Evolutionary conservation across 2,113 vertebrate genomes (phyloP), one percentile per base, ranked within the genome.

Genomic region (Nothoprocta perdicaria): DNA sequence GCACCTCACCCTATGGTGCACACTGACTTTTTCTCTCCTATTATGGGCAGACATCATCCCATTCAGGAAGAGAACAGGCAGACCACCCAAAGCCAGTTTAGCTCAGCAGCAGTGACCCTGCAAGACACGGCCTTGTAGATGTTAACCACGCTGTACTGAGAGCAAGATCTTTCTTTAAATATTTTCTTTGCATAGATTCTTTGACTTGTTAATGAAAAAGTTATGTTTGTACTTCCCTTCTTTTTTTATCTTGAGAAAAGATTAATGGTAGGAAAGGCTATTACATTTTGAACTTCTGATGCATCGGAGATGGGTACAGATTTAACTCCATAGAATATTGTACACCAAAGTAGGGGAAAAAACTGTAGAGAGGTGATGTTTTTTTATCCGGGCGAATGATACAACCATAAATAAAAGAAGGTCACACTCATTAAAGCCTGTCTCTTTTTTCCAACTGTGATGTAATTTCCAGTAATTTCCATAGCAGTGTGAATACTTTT

Each of bases 41-140:
- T 63, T 91, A 38, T 76, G 84, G 58, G 40, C 31, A 89, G 84
- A 45, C 0, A 1, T 89, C 55, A 80, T 61, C 80, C 45, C 16
- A 3, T 67, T 87, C 50, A 80, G 84, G 63, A 95, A 85, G 35
- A 89, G 89, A 77, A 71, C 79, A 91, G 41, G 74, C 45, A 73
- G 55, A 60, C 80, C 78, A 82, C 78, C 86, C 45, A 82, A 45
- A 63, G 41, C 21, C 76, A 58, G n/a, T 63, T 91, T 31, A 89
- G 75, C 55, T 86, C 55, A 78, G 55, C 84, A 62, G 14, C 58
- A 65, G 19, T 87, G 63, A 91, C 68, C 72, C 67, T 77, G 38
- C 1, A 14, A 66, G 71, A 53, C 2, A 6, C 2, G 38, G 72
- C 72, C 76, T 87, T 69, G 67, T 69, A 82, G 57, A 82, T 58